These are phyloP conservation scores for Psammodynastes pulverulentus DNA, from an alignment of 2,113 vertebrate species.

Conservation along the genomic window DNA sequence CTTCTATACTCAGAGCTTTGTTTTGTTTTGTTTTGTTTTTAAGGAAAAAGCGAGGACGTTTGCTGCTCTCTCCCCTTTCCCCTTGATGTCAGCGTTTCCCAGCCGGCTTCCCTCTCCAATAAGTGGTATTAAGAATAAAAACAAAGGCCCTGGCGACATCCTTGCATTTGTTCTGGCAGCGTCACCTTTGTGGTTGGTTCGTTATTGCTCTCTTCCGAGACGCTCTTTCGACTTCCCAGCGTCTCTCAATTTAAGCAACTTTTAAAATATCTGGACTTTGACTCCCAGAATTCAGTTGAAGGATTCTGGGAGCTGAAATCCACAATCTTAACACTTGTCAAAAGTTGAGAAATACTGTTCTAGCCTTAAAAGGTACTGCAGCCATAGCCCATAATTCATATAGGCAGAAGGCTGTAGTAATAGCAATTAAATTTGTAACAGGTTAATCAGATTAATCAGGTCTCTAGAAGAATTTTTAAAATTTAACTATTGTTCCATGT, in stretches of 20 bases:
- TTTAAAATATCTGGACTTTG: background rate
- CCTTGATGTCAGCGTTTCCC: background rate
- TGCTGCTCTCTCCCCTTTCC: background rate
- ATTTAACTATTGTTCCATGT: background rate
- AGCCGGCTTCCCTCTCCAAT: background rate
- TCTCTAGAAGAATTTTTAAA: background rate
- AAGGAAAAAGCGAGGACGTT: background rate
- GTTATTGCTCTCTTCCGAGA: background rate
- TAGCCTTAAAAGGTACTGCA: background rate
- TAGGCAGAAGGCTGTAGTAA: background rate
- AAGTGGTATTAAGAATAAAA: background rate
- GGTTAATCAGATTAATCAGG: background rate
- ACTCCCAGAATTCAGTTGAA: background rate
- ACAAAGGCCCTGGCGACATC: background rate
- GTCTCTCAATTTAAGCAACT: background rate
- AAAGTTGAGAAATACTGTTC: background rate
- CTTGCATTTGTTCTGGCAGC: background rate
- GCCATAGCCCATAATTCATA: background rate
- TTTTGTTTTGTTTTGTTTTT: background rate
- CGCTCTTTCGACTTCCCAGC: background rate
- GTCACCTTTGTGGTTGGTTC: background rate
- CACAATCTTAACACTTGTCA: background rate
- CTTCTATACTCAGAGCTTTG: background rate
- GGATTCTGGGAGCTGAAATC: background rate
- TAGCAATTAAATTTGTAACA: background rate